These are phyloP conservation scores for Biston betularia DNA, from an alignment of 2,888 invertebrate genomes.

Conservation along the genomic window DNA sequence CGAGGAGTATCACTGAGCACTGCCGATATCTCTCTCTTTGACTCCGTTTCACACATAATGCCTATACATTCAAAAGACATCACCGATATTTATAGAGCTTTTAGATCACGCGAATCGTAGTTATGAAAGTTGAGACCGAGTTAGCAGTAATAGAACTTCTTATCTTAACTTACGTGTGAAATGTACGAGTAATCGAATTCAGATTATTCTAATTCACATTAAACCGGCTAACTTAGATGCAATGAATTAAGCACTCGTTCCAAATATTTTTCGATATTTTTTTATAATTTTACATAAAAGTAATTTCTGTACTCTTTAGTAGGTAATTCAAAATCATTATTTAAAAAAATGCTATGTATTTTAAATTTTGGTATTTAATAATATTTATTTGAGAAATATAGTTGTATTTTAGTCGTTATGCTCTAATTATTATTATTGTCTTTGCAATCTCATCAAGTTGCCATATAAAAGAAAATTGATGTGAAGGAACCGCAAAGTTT, in stretches of 20 bases:
- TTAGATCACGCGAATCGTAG: conserved; percentile 39
- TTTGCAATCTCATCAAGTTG: not conserved
- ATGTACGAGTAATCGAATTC: not conserved
- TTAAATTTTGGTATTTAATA: too few relatives aligned
- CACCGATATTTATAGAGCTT: conserved; percentile 48
- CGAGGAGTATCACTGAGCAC: conserved; percentile 65
- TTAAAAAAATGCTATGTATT: too few relatives aligned
- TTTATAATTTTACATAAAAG: too few relatives aligned
- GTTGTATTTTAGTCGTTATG: too few relatives aligned
- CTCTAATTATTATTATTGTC: not conserved
- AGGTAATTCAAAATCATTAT: too few relatives aligned
- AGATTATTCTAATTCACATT: not conserved
- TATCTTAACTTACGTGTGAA: not conserved
- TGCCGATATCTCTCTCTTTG: conserved; percentile 75
- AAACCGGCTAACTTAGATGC: not conserved
- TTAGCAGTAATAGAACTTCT: conserved; percentile 12
- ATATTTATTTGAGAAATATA: too few relatives aligned
- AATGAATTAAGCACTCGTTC: not conserved
- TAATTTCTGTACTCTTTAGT: too few relatives aligned
- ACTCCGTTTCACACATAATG: conserved; percentile 73
- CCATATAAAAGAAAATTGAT: conserved; percentile 17
- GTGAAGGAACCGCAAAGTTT: conserved; percentile 33
- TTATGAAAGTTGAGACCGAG: conserved; percentile 4
- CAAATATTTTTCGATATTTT: too few relatives aligned
- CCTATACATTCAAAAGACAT: conserved; percentile 63